A percentile compares a stretch with the other conserved stretches of the same genome.
Conservation (phyloP, 2,888 invertebrate genomes). For the Autographa gamma region DNA sequence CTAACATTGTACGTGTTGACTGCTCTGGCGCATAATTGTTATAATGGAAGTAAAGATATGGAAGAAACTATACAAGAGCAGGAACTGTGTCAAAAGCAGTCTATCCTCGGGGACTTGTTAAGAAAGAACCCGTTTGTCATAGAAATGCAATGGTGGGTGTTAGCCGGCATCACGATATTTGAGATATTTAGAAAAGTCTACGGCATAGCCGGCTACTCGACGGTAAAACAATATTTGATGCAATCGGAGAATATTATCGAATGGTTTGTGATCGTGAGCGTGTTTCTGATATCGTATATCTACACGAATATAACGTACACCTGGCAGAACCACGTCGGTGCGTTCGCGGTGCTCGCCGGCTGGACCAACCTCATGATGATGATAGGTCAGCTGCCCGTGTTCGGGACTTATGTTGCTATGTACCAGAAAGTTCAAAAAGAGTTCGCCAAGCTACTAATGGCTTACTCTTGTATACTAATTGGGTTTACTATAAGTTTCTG, state of each 20-base stretch:
- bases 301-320: constrained; percentile 93
- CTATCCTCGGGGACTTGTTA: constrained; percentile 93
- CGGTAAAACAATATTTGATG: constrained; percentile 94
- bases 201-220: constrained; percentile 94
- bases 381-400: constrained; percentile 96
- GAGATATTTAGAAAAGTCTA: constrained; percentile 95
- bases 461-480: constrained; percentile 94
- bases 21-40: constrained; percentile 95
- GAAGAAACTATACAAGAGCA: constrained; percentile 92
- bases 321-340: constrained; percentile 96
- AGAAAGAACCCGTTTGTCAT: constrained; percentile 93
- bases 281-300: constrained; percentile 94
- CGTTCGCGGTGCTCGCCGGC: constrained; percentile 94
- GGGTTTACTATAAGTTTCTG: constrained; percentile 96
- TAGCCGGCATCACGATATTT: constrained; percentile 93
- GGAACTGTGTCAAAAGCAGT: constrained; percentile 93
- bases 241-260: constrained; percentile 96
- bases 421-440: constrained; percentile 96
- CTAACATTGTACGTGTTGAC: constrained; percentile 95
- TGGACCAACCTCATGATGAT: constrained; percentile 97
- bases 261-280: constrained; percentile 95
- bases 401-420: constrained; percentile 97
- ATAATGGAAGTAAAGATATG: constrained; percentile 94
- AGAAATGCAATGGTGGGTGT: constrained; percentile 95
- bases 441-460: constrained; percentile 95